These are phyloP conservation scores for Scyliorhinus canicula DNA, from an alignment of 2,797 vertebrate genomes.

Conservation along the genomic window DNA sequence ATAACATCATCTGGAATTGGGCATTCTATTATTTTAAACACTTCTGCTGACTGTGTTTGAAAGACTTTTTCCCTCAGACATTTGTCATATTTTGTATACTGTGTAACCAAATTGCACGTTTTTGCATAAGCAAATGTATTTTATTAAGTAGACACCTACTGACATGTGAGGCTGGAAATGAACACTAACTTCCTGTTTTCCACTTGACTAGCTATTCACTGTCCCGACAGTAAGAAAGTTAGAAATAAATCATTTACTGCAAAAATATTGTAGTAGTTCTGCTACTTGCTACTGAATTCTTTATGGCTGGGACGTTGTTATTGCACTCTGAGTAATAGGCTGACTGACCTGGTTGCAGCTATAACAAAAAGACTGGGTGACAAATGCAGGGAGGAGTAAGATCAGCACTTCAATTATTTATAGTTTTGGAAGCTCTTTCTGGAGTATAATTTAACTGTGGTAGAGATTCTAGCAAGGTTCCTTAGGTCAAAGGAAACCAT, in stretches of 20 bases:
- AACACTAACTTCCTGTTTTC: neutral
- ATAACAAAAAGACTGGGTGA: neutral
- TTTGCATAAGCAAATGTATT: neutral
- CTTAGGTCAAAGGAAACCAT: neutral
- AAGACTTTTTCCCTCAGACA: too few relatives aligned
- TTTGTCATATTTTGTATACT: neutral
- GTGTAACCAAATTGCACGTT: neutral
- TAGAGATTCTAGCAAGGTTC: neutral
- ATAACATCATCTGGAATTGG: neutral
- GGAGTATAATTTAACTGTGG: neutral
- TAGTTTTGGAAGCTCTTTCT: neutral
- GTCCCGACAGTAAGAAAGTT: neutral
- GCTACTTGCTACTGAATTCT: neutral
- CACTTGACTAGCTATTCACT: neutral
- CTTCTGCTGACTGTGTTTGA: slow-evolving; percentile 1
- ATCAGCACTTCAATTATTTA: neutral
- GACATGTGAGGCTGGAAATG: neutral
- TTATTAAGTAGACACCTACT: neutral
- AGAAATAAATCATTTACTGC: neutral
- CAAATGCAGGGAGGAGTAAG: neutral
- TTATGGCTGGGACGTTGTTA: neutral
- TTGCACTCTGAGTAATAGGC: neutral
- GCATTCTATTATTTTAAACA: neutral
- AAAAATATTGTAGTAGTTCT: neutral
- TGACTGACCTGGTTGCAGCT: neutral